Conservation (phyloP, 2,797 vertebrate genomes). For the Amblyraja radiata region DNA sequence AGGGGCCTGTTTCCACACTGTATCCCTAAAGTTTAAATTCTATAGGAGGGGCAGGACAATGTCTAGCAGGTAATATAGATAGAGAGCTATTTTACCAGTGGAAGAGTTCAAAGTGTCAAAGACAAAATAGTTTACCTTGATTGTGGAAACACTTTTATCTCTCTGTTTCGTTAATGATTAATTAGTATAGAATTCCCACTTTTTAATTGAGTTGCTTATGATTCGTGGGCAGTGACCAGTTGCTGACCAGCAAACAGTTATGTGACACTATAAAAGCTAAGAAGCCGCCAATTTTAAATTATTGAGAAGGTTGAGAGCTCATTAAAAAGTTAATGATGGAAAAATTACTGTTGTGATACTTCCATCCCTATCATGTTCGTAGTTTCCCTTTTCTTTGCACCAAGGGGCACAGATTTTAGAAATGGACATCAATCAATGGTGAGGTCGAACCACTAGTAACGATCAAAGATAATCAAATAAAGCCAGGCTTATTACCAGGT, state of each 20-base stretch:
- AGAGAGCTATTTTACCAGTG: background rate
- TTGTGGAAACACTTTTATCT: background rate
- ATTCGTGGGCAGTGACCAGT: background rate
- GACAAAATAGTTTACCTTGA: background rate
- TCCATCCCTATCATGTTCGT: slow-evolving; percentile 19
- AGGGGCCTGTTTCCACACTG: too few species aligned
- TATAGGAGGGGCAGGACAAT: too few species aligned
- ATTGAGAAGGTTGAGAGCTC: slow-evolving; percentile 39
- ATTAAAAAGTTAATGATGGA: slow-evolving; percentile 39
- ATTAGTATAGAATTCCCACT: slow-evolving; percentile 7
- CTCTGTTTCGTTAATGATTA: background rate
- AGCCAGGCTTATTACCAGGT: background rate
- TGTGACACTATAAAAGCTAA: slow-evolving; percentile 7
- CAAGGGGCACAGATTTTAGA: slow-evolving; percentile 13
- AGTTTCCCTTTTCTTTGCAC: slow-evolving; percentile 31
- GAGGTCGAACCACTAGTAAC: background rate
- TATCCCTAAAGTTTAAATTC: too few species aligned
- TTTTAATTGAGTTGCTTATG: background rate
- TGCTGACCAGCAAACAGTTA: background rate
- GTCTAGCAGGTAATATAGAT: background rate
- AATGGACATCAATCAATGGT: background rate
- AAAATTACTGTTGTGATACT: slow-evolving; percentile 36
- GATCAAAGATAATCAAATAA: slow-evolving; percentile 3
- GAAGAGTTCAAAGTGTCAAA: background rate
- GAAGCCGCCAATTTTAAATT: slow-evolving; percentile 39